A percentile compares a stretch with the other conserved stretches of the same genome.
Conservation (phyloP, 37 sponge, comb jelly and placozoan species). For the Agelas oroides region DNA sequence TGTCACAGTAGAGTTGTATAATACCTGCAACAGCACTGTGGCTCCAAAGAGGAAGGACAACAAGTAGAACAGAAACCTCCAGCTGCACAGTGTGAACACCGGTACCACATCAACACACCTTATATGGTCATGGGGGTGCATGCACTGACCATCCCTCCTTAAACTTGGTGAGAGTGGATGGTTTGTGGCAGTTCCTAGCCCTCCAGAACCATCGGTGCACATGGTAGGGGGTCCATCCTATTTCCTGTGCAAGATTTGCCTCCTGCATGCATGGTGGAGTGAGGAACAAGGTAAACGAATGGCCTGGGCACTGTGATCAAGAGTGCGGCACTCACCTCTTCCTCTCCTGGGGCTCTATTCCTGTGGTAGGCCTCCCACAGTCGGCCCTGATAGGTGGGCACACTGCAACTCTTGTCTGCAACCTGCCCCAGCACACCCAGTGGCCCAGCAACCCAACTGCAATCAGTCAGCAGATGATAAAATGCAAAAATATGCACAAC, state of each 20-base stretch:
- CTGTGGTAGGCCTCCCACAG: background rate
- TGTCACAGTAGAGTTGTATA: background rate
- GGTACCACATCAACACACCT: too few relatives aligned
- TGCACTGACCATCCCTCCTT: slow-evolving; percentile 42
- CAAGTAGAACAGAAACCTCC: slow-evolving; percentile 24
- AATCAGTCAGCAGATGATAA: background rate
- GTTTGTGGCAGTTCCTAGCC: slow-evolving; percentile 32
- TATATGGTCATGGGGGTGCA: too few relatives aligned
- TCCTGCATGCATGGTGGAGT: background rate
- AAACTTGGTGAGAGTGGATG: slow-evolving; percentile 44
- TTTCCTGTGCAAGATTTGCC: slow-evolving; percentile 15
- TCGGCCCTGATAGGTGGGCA: background rate
- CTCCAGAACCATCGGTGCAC: slow-evolving; percentile 44
- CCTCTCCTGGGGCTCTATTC: too few relatives aligned
- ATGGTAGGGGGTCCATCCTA: slow-evolving; percentile 39
- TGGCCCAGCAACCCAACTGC: slow-evolving; percentile 14
- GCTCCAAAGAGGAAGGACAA: slow-evolving; percentile 5
- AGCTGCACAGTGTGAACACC: background rate
- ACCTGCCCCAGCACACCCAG: background rate
- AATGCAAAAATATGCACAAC: too few relatives aligned
- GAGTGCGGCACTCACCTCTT: too few relatives aligned
- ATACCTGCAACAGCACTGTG: background rate
- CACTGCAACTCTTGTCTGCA: background rate
- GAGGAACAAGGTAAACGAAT: background rate
- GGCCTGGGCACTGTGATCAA: too few relatives aligned